Conservation (phyloP, 23 tunicate species). For the Oikopleura albicans region DNA sequence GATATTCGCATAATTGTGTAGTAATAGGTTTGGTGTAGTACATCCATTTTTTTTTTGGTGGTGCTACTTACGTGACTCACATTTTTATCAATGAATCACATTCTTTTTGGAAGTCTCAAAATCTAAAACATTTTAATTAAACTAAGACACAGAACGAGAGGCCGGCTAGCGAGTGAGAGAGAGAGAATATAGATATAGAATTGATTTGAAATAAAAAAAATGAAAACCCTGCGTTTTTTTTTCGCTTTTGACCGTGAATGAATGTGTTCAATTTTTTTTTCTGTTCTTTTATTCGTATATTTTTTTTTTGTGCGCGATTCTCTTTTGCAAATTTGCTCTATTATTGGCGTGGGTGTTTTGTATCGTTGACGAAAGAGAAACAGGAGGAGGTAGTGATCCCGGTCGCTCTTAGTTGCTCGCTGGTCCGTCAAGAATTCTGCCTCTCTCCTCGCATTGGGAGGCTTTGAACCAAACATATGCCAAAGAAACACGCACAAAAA, state of each 20-base stretch:
- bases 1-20: neutral
- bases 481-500: too few species aligned
- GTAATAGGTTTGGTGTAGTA: neutral
- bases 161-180: neutral
- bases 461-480: too few species aligned
- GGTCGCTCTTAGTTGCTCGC: neutral
- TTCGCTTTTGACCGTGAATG: neutral
- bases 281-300: neutral
- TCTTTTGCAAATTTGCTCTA: neutral
- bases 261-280: too few species aligned
- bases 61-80: neutral
- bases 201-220: neutral
- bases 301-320: neutral
- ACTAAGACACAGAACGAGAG: too few species aligned
- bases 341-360: conserved; percentile 1
- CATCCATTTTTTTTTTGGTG: neutral
- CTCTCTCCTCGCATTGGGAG: too few species aligned
- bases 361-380: neutral
- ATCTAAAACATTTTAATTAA: too few species aligned
- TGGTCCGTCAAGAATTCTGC: neutral
- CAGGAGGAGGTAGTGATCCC: neutral
- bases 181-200: neutral
- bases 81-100: too few species aligned
- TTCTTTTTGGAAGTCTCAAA: too few species aligned
- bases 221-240: neutral